phyloP scores from a whole-genome alignment of 2,797 vertebrate species.

The Lepilemur ruficaudatus region DNA sequence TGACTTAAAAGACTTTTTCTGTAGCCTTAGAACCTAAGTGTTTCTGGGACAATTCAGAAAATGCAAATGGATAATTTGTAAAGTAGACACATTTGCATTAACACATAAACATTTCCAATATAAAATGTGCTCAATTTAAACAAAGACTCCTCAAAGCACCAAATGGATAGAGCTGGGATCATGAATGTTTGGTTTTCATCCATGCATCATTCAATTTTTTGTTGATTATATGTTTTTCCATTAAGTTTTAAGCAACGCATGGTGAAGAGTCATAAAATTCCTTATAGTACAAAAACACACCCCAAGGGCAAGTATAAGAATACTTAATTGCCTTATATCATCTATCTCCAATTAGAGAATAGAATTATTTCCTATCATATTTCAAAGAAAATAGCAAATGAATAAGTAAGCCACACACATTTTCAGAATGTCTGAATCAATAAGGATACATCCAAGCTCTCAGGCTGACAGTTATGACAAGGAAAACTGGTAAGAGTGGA shows the following conservation, averaged over 20 bases:
- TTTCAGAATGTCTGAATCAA: constrained; percentile 14
- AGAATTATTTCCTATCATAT: background rate
- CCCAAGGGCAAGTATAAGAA: background rate
- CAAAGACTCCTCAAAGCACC: background rate
- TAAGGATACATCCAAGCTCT: background rate
- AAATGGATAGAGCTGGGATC: background rate
- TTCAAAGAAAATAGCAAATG: background rate
- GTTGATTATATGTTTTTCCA: background rate
- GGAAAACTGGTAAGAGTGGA: background rate
- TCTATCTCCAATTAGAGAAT: background rate
- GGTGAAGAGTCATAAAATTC: background rate
- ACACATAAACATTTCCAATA: background rate
- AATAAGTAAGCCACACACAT: background rate
- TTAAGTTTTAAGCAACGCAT: background rate
- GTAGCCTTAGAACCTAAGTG: background rate
- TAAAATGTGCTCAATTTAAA: background rate
- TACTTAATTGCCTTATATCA: background rate
- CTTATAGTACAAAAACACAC: background rate
- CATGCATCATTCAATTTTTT: background rate
- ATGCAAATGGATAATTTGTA: background rate
- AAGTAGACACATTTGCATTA: background rate
- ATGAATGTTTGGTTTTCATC: background rate
- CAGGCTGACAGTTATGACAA: background rate
- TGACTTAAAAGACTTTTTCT: background rate
- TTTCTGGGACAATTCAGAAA: background rate